Evolutionary conservation across 1,140 invertebrate genomes (phyloP).

Genomic region (Chionoecetes opilio): DNA sequence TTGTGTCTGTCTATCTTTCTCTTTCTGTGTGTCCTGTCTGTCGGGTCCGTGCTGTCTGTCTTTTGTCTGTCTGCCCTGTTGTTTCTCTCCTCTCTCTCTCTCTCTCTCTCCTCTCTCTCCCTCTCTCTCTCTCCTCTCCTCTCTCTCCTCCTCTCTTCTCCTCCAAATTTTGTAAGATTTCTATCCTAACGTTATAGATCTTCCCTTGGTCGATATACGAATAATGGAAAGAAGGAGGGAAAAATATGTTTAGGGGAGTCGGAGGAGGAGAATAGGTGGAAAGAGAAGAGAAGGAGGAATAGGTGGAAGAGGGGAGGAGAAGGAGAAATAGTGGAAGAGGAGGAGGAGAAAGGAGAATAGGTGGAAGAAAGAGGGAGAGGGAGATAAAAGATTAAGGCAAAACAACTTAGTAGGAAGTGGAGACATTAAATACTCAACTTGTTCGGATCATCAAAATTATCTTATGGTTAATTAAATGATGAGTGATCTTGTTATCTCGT

Average conservation of each 20-base stretch:
- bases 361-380: neutral
- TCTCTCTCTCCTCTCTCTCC: neutral
- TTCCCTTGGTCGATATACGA: neutral
- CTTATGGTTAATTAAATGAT: too few species aligned
- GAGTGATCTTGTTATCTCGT: too few species aligned
- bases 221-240: neutral
- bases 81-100: conserved; percentile 10
- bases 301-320: too few species aligned
- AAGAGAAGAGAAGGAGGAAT: too few species aligned
- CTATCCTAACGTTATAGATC: neutral
- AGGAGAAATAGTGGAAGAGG: neutral
- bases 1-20: too few species aligned
- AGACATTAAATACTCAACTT: too few species aligned
- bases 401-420: too few species aligned
- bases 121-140: too few species aligned
- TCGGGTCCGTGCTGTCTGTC: neutral
- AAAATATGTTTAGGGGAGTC: neutral
- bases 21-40: neutral
- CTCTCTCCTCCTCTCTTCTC: conserved; percentile 22
- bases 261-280: neutral
- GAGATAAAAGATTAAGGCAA: too few species aligned
- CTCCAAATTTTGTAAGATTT: conserved; percentile 1
- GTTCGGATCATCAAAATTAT: too few species aligned
- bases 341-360: conserved; percentile 1
- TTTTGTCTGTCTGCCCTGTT: neutral